These are phyloP conservation scores for Ichneumoninae sp. DNA, from an alignment of 2,888 invertebrate species.

Conservation along the genomic window DNA sequence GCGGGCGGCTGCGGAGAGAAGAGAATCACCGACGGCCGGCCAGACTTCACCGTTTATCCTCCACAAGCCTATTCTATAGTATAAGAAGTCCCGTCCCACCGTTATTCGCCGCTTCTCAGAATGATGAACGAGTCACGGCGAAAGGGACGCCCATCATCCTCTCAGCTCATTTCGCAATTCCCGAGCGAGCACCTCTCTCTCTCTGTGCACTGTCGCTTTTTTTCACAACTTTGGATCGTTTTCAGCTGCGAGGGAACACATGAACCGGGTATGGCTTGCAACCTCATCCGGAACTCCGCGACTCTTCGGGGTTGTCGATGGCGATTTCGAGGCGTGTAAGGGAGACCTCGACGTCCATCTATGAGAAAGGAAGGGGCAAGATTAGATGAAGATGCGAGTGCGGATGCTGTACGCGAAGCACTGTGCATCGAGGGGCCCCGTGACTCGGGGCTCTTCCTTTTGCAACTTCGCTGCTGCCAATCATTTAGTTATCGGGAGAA, in stretches of 20 bases:
- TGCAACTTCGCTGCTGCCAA: constrained; percentile 72
- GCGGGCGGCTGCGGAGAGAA: too few species aligned
- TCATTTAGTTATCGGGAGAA: constrained; percentile 77
- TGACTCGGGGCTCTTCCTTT: constrained; percentile 12
- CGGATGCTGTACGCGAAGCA: neutral
- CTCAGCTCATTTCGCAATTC: constrained; percentile 43
- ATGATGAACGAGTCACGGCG: constrained; percentile 61
- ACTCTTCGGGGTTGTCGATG: neutral
- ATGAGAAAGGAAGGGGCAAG: neutral
- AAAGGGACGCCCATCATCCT: constrained; percentile 52
- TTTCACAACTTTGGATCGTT: constrained; percentile 26
- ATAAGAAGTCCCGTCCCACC: constrained; percentile 2
- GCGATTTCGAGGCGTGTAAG: neutral
- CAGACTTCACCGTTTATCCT: neutral
- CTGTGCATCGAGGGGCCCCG: neutral
- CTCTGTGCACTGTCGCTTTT: constrained; percentile 5
- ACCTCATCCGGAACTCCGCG: neutral
- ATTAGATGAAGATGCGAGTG: constrained; percentile 1
- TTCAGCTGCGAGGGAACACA: neutral
- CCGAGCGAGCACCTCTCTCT: neutral
- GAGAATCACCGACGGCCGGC: neutral
- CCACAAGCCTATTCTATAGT: constrained; percentile 11
- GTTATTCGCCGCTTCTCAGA: constrained; percentile 33
- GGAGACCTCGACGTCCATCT: neutral
- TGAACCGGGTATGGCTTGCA: neutral